Evolutionary conservation across 2,888 invertebrate genomes (phyloP), one percentile per base, ranked within the genome.

Genomic region (Apamea monoglypha): DNA sequence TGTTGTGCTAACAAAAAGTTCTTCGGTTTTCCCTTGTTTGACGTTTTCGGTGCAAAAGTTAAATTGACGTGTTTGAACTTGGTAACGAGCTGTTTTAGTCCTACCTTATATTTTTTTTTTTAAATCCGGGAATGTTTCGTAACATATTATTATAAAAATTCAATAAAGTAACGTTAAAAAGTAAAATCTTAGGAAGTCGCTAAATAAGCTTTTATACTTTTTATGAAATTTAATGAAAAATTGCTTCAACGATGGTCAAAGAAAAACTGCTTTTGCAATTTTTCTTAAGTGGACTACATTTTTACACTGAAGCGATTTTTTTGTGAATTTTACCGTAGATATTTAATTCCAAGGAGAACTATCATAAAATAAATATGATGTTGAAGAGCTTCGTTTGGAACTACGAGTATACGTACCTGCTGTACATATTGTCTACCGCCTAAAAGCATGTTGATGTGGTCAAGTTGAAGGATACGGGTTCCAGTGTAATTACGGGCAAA

Each of bases 1-100:
- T 61, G 56, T 25, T n/a, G 66, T 63, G 16, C 16, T 10, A 32
- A 6, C 66, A 80, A 83, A 84, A 68, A 81, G 53, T 61, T 61
- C 21, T 53, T 29, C 29, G 56, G 25, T 47, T 83, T 25, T 14
- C 2, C 14, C 16, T 40, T 25, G 59, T 53, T 29, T 25, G 16
- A 70, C 47, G 66, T 83, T 71, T 83, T 81, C 67, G 29, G 12
- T 59, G 14, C 32, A n/a, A 32, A 66, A 59, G 70, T n/a, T 70
- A 14, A 70, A n/a, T 8, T 36, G 21, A 29, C 21, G 53, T 81
- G 40, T 44, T 53, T 10, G 25, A 8, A 16, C 18, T 40, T 16
- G 18, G 29, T 53, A 36, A 47, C 47, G 36, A 69, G 10, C 7
- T 12, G 32, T 56, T 63, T 47, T 18, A 1, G 6, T 32, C 8